phyloP scores from a whole-genome alignment of 2,888 invertebrate genomes.

The Piscicola geometra region DNA sequence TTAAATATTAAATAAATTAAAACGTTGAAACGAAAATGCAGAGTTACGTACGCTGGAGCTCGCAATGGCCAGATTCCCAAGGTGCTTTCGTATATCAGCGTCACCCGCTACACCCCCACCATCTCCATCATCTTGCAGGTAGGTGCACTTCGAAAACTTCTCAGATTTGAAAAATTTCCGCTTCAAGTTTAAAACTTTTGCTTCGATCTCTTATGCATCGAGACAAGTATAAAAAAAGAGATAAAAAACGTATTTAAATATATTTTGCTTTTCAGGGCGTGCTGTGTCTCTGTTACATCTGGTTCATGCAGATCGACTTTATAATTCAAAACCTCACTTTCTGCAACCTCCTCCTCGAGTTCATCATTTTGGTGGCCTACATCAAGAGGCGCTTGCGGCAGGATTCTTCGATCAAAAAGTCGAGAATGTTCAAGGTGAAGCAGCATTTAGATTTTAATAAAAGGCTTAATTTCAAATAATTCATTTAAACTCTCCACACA shows the following conservation, averaged over 20 bases:
- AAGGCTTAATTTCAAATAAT: no score
- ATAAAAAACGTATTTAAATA: no score
- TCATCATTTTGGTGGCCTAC: background rate
- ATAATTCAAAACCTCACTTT: slow-evolving; percentile 21
- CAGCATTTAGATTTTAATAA: no score
- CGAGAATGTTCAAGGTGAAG: no score
- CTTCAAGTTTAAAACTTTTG: no score
- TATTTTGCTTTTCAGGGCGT: background rate
- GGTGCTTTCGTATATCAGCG: slow-evolving; percentile 14
- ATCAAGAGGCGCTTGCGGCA: no score
- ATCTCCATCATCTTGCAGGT: slow-evolving; percentile 24
- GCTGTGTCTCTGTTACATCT: background rate
- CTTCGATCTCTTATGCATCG: no score
- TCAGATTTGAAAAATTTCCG: background rate
- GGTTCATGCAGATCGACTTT: slow-evolving; percentile 7
- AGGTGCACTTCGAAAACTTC: no score
- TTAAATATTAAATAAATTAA: background rate
- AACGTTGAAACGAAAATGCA: background rate
- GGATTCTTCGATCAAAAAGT: no score
- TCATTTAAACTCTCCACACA: background rate
- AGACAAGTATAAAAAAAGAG: no score
- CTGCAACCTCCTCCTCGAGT: background rate
- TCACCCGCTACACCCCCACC: slow-evolving; percentile 7
- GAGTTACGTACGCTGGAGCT: slow-evolving; percentile 17
- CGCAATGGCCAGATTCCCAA: slow-evolving; percentile 18